Base-by-base conservation (phyloP, 2,113 vertebrate genomes). In the Nematolebias whitei region DNA sequence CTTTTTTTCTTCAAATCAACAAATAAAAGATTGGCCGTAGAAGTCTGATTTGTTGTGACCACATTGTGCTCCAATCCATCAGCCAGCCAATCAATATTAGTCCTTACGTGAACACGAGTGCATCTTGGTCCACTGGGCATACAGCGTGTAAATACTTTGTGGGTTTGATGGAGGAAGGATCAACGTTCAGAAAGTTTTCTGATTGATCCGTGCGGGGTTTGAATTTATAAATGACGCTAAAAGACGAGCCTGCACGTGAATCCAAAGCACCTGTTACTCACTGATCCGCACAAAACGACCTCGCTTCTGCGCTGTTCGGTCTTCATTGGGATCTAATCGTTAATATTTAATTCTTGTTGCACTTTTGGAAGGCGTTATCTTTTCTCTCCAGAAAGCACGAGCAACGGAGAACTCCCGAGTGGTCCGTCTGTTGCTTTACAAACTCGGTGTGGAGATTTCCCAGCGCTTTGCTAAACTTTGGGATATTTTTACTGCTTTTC, bases 321-420 rank as follows among this genome's bases (percentile, higher is more conserved):
- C 10, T 6, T 22, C 19, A 12, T 22, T 48, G 45, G 58, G 38
- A 43, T 73, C 14, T 47, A 6, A 47, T 57, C 24, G 41, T 82
- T 63, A 23, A 77, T 78, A 60, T 66, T 68, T 65, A 23, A 75
- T n/a, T 53, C n/a, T 57, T 45, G 54, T 1, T 0, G 53, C 15
- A 24, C 5, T 23, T 23, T 51, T 22, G n/a, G n/a, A 48, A 10
- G n/a, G n/a, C 3, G 0, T 22, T 22, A 20, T 49, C 11, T 8
- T 22, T 20, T 20, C 20, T 8, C n/a, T n/a, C 20, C 19, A 20
- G 11, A 48, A 11, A 8, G 19, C 8, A 10, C 2, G 19, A 49
- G 10, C n/a, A 13, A 19, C 41, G 16, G 13, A 43, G 16, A 43
- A 43, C 41, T 43, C 41, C 16, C 16, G 14, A 43, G 41, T 3